Base-by-base conservation (phyloP, 2,888 invertebrate genomes). In the Pachliopta kotzebuea region DNA sequence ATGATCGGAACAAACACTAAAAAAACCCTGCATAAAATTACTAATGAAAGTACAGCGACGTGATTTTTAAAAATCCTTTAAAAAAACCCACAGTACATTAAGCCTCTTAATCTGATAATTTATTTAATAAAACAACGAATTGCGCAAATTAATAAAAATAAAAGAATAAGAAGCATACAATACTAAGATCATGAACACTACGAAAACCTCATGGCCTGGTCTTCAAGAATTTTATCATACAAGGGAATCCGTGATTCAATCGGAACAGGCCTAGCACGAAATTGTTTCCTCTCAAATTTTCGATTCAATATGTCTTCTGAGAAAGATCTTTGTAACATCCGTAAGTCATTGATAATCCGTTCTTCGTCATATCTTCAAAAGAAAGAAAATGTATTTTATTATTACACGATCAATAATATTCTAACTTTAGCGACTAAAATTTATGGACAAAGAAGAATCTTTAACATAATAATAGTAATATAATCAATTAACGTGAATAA, bases 201-300 rank as follows among this genome's bases (percentile, higher is more conserved):
- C 63, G 67, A 66, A 72, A 83, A 95, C 95, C 95, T 94, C 89
- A 93, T 93, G 77, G 95, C 94, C 81, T 95, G 95, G 68, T 95
- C 95, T 69, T 94, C 94, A 74, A 95, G 86, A 68, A 96, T 93
- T 87, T 95, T 94, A 75, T 95, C 94, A 73, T 94, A 95, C 20
- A 95, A 88, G 0, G 94, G 95, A 67, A 96, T 93, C 72, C 94
- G 93, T 0, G 95, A 95, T 71, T 95, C 94, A 50, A 95, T 92
- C 0, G 95, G 95, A 65, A 95, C 92, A 3, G 95, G 94, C 73
- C 93, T 92, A 1, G 94, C 93, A 73, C 86, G 89, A 69, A 95
- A 94, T 56, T 85, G 83, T 72, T 90, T 93, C 73, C 92, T 90
- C 66, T 93, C 90, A 9, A 84, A 87, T 72, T 92, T 90, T 67